Conservation (phyloP, 64 coral and sea anemone genomes). For the Porites lutea region DNA sequence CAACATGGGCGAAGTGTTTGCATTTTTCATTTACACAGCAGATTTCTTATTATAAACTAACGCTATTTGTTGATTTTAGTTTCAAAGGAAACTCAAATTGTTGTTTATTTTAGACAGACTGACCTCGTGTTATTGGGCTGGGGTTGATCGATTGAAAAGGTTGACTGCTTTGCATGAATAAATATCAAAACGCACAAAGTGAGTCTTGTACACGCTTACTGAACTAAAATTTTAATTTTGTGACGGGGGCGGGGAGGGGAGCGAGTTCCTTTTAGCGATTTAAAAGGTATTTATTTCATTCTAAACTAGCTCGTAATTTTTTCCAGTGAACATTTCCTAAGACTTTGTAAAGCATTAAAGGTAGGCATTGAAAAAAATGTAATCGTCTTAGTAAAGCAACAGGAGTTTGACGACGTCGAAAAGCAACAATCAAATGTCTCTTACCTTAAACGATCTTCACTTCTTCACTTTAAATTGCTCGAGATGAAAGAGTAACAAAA, state of each 20-base stretch:
- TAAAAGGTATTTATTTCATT: background rate
- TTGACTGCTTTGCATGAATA: slow-evolving; percentile 76
- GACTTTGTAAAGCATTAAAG: background rate
- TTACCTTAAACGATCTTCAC: background rate
- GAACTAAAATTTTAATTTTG: no score
- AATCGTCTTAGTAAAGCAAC: slow-evolving; percentile 1
- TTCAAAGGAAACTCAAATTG: slow-evolving; percentile 74
- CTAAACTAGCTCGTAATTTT: background rate
- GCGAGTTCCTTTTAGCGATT: no score
- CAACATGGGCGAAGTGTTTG: slow-evolving; percentile 35
- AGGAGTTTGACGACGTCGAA: slow-evolving; percentile 2
- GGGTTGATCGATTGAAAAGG: slow-evolving; percentile 51
- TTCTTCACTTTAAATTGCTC: background rate
- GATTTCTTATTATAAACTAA: slow-evolving; percentile 23
- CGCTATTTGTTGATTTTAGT: slow-evolving; percentile 52
- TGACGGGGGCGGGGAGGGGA: no score
- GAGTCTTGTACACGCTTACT: background rate
- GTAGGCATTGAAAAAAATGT: background rate
- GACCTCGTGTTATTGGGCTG: slow-evolving; percentile 37
- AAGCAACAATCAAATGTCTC: slow-evolving; percentile 19
- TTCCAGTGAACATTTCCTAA: background rate
- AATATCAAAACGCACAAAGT: slow-evolving; percentile 17
- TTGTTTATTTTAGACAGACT: slow-evolving; percentile 65
- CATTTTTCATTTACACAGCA: slow-evolving; percentile 39
- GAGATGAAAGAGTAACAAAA: slow-evolving; percentile 17